Base-by-base conservation (phyloP, 2,113 vertebrate genomes). In the Melanostigma gelatinosum region DNA sequence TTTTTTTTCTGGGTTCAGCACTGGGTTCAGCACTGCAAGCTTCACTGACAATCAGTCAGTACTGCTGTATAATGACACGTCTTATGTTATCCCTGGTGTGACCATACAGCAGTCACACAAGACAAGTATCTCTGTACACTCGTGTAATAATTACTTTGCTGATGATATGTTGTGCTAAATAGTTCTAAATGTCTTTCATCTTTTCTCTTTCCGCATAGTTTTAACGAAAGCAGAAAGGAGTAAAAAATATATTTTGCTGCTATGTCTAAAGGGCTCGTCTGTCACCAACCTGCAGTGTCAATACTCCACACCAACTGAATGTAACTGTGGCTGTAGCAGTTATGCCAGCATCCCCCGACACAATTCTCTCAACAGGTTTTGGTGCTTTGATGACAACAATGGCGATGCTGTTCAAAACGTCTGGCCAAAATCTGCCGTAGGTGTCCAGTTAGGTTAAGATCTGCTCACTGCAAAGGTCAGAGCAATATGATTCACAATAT, bases 1-100 rank as follows among this genome's bases (percentile, higher is more conserved):
- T 52, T 10, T 42, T 55, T 42, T n/a, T n/a, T n/a, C n/a, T n/a
- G 72, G 72, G 84, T 88, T 65, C 46, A 79, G 77, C 6, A 4
- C 57, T 63, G 72, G 72, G 84, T 88, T 65, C 46, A 79, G 77
- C 6, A 4, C 57, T 63, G 38, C 62, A 55, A 20, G 40, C 72
- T 79, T 46, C 84, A 68, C 32, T n/a, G 40, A 27, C 46, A 76
- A 54, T 72, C 62, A 72, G 58, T 86, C 69, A 71, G 20, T 1
- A 7, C 34, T 62, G 55, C 52, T 63, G 40, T 10, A 27, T 44
- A 64, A 27, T 16, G 46, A 24, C 54, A 52, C 18, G 68, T 73
- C 48, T 48, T 24, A 65, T 72, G 65, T 65, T 69, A 60, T 62
- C 65, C 32, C 38, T 48, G 36, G n/a, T 54, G 58, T 63, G 61